A percentile compares a stretch with the other conserved stretches of the same genome.
These are phyloP conservation scores for Asarcornis scutulata DNA, from an alignment of 2,113 vertebrate species.

Conservation along the genomic window DNA sequence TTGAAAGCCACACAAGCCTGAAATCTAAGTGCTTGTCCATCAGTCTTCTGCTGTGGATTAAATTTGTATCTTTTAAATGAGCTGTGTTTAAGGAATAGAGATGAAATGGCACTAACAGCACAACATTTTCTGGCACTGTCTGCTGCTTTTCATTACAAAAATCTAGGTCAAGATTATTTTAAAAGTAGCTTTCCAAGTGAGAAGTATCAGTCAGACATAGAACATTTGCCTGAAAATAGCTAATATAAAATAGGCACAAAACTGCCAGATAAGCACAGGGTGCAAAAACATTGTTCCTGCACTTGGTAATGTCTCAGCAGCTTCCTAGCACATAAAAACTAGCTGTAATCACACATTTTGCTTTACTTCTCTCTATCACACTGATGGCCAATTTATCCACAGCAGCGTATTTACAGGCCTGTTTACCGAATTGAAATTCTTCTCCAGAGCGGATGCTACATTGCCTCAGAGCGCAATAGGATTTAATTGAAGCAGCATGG, in stretches of 20 bases:
- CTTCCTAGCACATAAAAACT: slow-evolving; percentile 54
- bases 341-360: slow-evolving; percentile 74
- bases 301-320: slow-evolving; percentile 34
- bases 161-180: slow-evolving; percentile 33
- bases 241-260: slow-evolving; percentile 2
- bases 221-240: slow-evolving; percentile 53
- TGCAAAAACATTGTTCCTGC: slow-evolving; percentile 4
- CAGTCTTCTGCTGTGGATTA: accelerated
- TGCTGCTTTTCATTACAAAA: not conserved
- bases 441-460: slow-evolving; percentile 32
- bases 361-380: slow-evolving; percentile 51
- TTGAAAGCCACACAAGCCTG: not conserved
- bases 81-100: not conserved
- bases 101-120: not conserved
- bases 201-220: not conserved
- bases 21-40: not conserved
- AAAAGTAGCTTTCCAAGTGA: slow-evolving; percentile 40
- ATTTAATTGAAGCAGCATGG: slow-evolving; percentile 73
- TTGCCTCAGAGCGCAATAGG: slow-evolving; percentile 57
- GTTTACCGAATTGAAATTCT: slow-evolving; percentile 64
- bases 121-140: not conserved
- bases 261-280: slow-evolving; percentile 16
- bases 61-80: not conserved
- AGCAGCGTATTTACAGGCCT: slow-evolving; percentile 70
- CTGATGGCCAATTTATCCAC: slow-evolving; percentile 77